These are phyloP conservation scores for Boloria selene DNA, from an alignment of 2,888 invertebrate species.

Conservation along the genomic window DNA sequence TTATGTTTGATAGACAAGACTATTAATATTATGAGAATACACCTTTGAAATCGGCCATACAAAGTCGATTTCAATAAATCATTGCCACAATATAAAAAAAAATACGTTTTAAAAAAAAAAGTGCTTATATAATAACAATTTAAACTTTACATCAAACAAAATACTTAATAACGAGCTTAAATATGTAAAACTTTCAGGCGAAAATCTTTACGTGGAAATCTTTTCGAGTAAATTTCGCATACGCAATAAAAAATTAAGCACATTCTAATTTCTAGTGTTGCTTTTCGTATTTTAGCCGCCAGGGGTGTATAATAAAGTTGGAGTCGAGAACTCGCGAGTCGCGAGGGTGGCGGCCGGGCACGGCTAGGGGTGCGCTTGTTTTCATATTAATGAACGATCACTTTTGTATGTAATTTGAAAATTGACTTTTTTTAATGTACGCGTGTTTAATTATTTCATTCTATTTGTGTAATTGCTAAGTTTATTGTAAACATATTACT, in stretches of 20 bases:
- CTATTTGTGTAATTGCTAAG: neutral
- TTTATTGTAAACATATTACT: no score
- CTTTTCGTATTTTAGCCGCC: slow-evolving; percentile 48
- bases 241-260: slow-evolving; percentile 29
- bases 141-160: no score
- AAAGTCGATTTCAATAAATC: no score
- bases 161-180: no score
- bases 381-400: slow-evolving; percentile 34
- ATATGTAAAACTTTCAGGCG: no score
- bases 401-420: slow-evolving; percentile 20
- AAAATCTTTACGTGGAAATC: neutral
- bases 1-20: no score
- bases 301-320: slow-evolving; percentile 62
- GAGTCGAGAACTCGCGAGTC: slow-evolving; percentile 44
- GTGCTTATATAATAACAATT: no score
- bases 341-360: slow-evolving; percentile 40
- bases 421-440: slow-evolving; percentile 29
- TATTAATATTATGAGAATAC: no score
- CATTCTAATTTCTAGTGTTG: slow-evolving; percentile 24
- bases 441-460: neutral
- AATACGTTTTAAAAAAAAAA: no score
- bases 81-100: no score
- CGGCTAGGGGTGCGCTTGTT: slow-evolving; percentile 48
- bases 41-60: no score
- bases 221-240: neutral